Evolutionary conservation across 2,888 invertebrate genomes (phyloP), one percentile per base, ranked within the genome.

Genomic region (Micropterix aruncella): DNA sequence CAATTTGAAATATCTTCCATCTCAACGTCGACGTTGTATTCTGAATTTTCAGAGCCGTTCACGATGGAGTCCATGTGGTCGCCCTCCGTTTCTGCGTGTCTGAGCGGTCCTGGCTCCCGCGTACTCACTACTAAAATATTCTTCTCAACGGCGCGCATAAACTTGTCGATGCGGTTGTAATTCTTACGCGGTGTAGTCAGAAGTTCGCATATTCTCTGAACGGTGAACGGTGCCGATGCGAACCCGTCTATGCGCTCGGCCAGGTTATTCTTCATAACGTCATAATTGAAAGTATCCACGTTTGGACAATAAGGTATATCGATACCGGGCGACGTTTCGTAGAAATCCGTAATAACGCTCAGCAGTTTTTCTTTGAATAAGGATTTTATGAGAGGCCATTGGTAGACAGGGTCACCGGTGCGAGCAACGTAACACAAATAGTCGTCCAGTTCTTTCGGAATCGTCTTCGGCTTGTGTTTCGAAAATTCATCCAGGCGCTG

Each of bases 71-170:
- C 72, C 45, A 74, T 63, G 4, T 75, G 71, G 50, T 83, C 82
- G 1, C 80, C 80, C 57, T 82, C 78, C 12, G 77, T 72, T 49
- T 79, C 80, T 12, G 75, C 65, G 18, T 61, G 68, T 40, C 74
- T 73, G 52, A 71, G 77, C 15, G 65, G 60, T 12, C 81, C 81
- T 2, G 83, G 83, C 56, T 79, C 83, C 52, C 74, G 75, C 19
- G 83, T 81, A 58, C 82, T 82, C 7, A 92, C 91, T 47, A 92
- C 92, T 54, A 91, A 66, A 53, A 92, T 88, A 56, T 90, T 91
- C 64, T 97, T 97, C 62, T 97, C 97, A 47, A 99, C 74, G 0
- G 96, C 97, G 47, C 96, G 74, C 84, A 99, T 88, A 60, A 88
- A 97, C 63, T 97, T 97, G 60, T 96, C 97, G 48, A 93, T 86